These are phyloP conservation scores for Drepana arcuata DNA, from an alignment of 1,140 invertebrate species.

Conservation along the genomic window DNA sequence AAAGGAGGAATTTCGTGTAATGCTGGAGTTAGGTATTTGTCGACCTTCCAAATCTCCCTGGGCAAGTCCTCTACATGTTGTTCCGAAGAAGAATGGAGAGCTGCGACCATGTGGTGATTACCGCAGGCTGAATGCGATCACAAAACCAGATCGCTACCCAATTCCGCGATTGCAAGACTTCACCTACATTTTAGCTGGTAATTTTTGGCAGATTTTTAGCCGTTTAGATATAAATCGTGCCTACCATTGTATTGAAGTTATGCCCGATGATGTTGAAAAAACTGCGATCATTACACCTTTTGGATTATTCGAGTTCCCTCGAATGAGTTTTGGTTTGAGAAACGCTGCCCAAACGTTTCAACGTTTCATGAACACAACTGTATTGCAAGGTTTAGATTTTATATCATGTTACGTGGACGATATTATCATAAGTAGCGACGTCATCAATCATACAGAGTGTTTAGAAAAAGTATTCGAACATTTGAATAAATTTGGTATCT, in stretches of 20 bases:
- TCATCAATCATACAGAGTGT: not conserved
- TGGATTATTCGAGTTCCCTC: not conserved
- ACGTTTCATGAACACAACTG: not conserved
- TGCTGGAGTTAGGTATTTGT: conserved; percentile 2
- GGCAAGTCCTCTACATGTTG: conserved; percentile 42
- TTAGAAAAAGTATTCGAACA: not conserved
- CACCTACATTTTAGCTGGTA: not conserved
- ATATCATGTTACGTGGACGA: not conserved
- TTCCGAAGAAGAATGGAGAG: conserved; percentile 37
- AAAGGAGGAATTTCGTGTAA: conserved; percentile 4
- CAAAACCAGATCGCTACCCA: conserved; percentile 35
- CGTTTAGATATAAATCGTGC: not conserved
- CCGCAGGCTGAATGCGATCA: conserved; percentile 39
- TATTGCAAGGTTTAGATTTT: not conserved
- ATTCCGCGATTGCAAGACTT: conserved; percentile 8
- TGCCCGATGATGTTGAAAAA: not conserved
- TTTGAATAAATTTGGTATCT: not conserved
- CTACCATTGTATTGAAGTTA: not conserved
- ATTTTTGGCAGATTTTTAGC: not conserved
- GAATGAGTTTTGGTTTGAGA: not conserved
- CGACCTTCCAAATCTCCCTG: conserved; percentile 17
- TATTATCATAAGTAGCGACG: not conserved
- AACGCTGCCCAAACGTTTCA: not conserved
- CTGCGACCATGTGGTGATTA: conserved; percentile 52
- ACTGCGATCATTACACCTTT: not conserved